Evolutionary conservation across 2,888 invertebrate species (phyloP), one percentile per base, ranked within the genome.

Genomic region (Synanthedon formicaeformis): DNA sequence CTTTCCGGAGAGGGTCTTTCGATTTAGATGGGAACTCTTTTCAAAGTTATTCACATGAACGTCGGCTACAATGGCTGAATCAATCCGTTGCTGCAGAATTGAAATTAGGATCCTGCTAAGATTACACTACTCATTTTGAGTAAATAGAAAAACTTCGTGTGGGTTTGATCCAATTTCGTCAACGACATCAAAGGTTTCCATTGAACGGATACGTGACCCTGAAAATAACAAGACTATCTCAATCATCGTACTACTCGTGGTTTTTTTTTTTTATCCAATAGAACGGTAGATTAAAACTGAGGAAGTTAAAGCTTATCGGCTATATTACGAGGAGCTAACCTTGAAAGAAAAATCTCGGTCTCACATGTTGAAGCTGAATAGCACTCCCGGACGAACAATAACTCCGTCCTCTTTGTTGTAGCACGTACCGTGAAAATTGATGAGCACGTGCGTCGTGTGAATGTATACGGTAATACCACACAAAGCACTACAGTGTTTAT

Each of bases 31-130:
- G 61, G 65, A 75, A 70, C 70, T 72, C 73, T 70, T 72, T 67
- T 65, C 65, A 69, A 76, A 75, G 66, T 78, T 75, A 77, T 75
- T 73, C 73, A 69, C 65, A 70, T 68, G 53, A 67, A 67, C 66
- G 64, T 66, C 60, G 58, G 59, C 62, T 67, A 76, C 75, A 75
- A 78, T 75, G 73, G 70, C 58, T n/a, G 61, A 59, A 61, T 66
- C 34, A 34, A 34, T 34, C 74, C 76, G 78, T 81, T 77, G 67
- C 67, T 65, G 60, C 71, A 66, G 72, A 83, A 83, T 82, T 78
- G 81, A 81, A 81, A 82, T 83, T 77, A 76, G 73, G 69, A 62
- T 62, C 62, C 66, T 75, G 70, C 58, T 53, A 69, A 72, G 61
- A 71, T 71, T 65, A 65, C 67, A 65, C 62, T 69, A 64, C 70